phyloP scores from a whole-genome alignment of 2,113 vertebrate genomes.

The Bungarus multicinctus region DNA sequence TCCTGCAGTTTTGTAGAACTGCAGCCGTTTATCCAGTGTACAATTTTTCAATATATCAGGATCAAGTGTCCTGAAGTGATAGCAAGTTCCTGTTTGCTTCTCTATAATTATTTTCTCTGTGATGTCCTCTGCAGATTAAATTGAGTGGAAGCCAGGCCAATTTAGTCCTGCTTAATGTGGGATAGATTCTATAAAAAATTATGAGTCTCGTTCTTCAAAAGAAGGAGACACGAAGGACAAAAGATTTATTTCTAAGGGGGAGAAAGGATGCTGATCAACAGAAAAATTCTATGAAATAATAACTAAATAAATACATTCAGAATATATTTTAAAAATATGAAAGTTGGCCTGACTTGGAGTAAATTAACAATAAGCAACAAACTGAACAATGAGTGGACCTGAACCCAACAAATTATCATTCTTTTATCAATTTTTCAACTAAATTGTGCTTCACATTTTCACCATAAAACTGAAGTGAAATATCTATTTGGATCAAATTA shows the following conservation, averaged over 20 bases:
- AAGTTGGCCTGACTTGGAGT: not conserved
- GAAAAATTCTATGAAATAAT: not conserved
- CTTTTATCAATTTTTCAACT: constrained; percentile 16
- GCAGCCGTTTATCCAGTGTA: not conserved
- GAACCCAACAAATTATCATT: not conserved
- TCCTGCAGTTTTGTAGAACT: not conserved
- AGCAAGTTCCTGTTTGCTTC: not conserved
- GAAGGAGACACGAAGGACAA: not conserved
- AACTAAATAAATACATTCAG: not conserved
- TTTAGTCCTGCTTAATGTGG: not conserved
- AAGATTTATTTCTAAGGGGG: not conserved
- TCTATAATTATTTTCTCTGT: not conserved
- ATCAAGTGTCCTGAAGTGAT: not conserved
- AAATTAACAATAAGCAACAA: constrained; percentile 1
- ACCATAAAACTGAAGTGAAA: not conserved
- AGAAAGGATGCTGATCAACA: not conserved
- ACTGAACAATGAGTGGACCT: not conserved
- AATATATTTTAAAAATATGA: not conserved
- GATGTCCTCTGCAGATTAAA: not conserved
- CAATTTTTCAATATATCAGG: not conserved
- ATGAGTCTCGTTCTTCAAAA: not conserved
- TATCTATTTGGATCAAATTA: not conserved
- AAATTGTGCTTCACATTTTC: constrained; percentile 9
- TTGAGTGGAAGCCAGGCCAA: not conserved
- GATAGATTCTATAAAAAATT: not conserved